Evolutionary conservation across 2,888 invertebrate species (phyloP).

Genomic region (Cantharis lateralis): DNA sequence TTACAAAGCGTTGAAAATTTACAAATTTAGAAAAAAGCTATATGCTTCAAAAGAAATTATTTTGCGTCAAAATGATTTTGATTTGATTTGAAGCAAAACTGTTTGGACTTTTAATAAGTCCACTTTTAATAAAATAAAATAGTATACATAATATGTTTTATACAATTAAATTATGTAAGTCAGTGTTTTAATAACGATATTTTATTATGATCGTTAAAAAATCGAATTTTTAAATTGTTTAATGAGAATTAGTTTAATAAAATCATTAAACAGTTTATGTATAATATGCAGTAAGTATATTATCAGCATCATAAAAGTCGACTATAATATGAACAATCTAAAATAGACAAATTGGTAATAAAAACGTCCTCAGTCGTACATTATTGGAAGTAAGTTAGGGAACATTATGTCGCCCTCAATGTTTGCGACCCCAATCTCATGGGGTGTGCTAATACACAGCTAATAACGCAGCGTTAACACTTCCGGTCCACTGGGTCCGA

Average conservation of each 20-base stretch:
- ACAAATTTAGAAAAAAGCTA: no score
- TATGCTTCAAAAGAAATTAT: no score
- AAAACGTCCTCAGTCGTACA: conserved; percentile 31
- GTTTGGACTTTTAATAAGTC: no score
- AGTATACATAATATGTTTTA: no score
- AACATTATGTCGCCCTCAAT: conserved; percentile 38
- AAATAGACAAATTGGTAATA: conserved; percentile 38
- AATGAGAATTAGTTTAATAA: neutral
- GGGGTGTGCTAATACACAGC: conserved; percentile 56
- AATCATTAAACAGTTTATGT: neutral
- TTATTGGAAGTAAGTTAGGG: conserved; percentile 31
- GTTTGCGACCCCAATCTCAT: conserved; percentile 46
- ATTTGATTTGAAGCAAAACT: no score
- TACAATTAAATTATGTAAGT: no score
- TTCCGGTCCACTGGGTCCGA: conserved; percentile 54
- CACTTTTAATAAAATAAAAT: no score
- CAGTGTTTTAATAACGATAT: no score
- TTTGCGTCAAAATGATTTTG: no score
- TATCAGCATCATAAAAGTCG: neutral
- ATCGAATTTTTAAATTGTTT: neutral
- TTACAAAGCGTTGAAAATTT: no score
- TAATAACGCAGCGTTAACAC: conserved; percentile 58
- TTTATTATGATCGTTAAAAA: neutral
- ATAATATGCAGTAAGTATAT: neutral
- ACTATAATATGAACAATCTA: conserved; percentile 10